phyloP scores from a whole-genome alignment of 2,888 invertebrate genomes.

The Ophion ventricosus region DNA sequence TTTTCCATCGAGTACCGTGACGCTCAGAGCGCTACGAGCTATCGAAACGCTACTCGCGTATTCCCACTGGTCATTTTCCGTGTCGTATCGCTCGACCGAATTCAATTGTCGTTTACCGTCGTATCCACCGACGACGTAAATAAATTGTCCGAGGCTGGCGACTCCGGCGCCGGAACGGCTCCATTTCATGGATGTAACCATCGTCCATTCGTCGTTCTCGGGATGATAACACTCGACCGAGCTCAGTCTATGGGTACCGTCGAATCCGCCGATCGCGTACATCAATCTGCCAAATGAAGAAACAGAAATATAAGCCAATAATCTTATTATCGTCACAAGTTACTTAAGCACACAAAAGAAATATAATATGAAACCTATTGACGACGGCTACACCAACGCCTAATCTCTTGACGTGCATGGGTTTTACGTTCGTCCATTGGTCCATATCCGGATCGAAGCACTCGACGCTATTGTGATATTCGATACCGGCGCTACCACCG shows the following conservation, averaged over 20 bases:
- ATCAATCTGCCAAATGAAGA: slow-evolving; percentile 80
- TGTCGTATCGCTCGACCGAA: slow-evolving; percentile 94
- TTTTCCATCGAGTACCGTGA: slow-evolving; percentile 93
- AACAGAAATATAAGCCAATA: not conserved
- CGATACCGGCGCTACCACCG: slow-evolving; percentile 94
- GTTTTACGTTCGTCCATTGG: slow-evolving; percentile 90
- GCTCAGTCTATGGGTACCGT: slow-evolving; percentile 90
- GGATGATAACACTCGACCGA: slow-evolving; percentile 97
- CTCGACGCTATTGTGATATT: slow-evolving; percentile 95
- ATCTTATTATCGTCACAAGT: not conserved
- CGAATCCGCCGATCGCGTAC: slow-evolving; percentile 95
- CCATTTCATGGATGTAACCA: slow-evolving; percentile 90
- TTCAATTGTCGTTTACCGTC: slow-evolving; percentile 92
- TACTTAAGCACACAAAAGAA: not conserved
- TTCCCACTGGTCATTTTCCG: slow-evolving; percentile 92
- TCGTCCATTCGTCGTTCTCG: slow-evolving; percentile 95
- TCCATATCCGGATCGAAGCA: slow-evolving; percentile 95
- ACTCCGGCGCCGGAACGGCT: slow-evolving; percentile 95
- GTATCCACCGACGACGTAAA: slow-evolving; percentile 98
- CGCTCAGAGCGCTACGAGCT: slow-evolving; percentile 94
- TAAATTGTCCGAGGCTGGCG: slow-evolving; percentile 92
- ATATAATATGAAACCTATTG: slow-evolving; percentile 84
- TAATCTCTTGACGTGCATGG: slow-evolving; percentile 91
- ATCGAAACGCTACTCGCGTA: slow-evolving; percentile 90
- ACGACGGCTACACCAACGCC: slow-evolving; percentile 93